Base-by-base conservation (phyloP, 2,113 vertebrate species). In the Macheiramphus alcinus region DNA sequence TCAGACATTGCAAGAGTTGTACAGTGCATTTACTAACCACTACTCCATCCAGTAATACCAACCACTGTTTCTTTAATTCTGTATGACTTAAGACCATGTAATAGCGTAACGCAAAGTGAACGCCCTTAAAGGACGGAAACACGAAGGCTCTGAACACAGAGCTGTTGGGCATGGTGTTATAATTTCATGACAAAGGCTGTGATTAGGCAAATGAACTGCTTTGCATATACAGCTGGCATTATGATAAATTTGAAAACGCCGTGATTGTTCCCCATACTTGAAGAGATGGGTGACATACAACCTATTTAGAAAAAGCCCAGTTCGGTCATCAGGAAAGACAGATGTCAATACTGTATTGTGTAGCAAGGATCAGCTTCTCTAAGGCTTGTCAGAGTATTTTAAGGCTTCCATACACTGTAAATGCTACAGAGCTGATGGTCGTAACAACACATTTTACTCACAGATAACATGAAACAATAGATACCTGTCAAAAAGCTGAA, bases 161-260 rank as follows among this genome's bases (percentile, higher is more conserved):
- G 26, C 40, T 62, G 56, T 3, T 61, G 81, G 32, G 40, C 0
- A 0, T 1, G 6, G 42, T 7, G 48, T 6, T 38, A 8, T 4
- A 20, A 55, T 5, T 25, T 18, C 42, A 43, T 6, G 7, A 56
- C 50, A n/a, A 38, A 62, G 31, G 55, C 27, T 22, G 9, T 1
- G 22, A 38, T 14, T 10, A 88, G 81, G 76, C 3, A 56, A n/a
- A 43, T 11, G 26, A 16, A 4, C 36, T 67, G 38, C 7, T 66
- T 5, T 25, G 47, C 85, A 48, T 5, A 6, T 4, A 13, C 32
- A 74, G 61, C 21, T 38, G 50, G 50, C 9, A 23, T 8, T 13
- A 5, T 2, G 7, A 6, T 18, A 8, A 21, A 26, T 17, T 1
- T 34, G 52, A 17, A 20, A 71, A 47, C 50, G 14, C 42, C 4